phyloP scores from a whole-genome alignment of 2,113 vertebrate genomes.

The Strigops habroptila region DNA sequence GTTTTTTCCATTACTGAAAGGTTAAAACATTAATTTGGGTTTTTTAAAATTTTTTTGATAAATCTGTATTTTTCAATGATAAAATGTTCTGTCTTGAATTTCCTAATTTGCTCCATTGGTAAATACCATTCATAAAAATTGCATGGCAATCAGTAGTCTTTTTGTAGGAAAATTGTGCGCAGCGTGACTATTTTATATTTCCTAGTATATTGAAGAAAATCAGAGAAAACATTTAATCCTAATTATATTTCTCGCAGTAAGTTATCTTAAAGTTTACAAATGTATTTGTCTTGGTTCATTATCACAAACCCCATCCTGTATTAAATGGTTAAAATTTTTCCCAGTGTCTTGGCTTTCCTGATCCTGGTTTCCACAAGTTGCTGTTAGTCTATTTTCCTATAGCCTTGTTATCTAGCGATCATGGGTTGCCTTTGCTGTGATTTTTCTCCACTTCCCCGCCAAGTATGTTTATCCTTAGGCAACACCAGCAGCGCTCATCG shows the following conservation, averaged over 20 bases:
- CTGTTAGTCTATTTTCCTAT: neutral
- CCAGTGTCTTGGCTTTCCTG: neutral
- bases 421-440: neutral
- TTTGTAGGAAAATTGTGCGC: neutral
- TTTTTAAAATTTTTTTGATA: neutral
- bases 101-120: neutral
- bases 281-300: neutral
- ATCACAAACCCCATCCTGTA: neutral
- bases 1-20: neutral
- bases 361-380: neutral
- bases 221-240: neutral
- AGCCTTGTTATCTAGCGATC: neutral
- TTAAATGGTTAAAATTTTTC: neutral
- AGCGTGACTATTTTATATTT: neutral
- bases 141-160: neutral
- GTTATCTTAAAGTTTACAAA: neutral
- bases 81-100: neutral
- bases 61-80: neutral
- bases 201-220: neutral
- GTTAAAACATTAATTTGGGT: neutral
- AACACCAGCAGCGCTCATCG: neutral
- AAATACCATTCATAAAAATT: neutral
- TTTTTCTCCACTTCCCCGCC: neutral
- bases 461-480: neutral
- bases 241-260: neutral